Conservation (phyloP, 2,113 vertebrate genomes). For the Aspiorhynchus laticeps region DNA sequence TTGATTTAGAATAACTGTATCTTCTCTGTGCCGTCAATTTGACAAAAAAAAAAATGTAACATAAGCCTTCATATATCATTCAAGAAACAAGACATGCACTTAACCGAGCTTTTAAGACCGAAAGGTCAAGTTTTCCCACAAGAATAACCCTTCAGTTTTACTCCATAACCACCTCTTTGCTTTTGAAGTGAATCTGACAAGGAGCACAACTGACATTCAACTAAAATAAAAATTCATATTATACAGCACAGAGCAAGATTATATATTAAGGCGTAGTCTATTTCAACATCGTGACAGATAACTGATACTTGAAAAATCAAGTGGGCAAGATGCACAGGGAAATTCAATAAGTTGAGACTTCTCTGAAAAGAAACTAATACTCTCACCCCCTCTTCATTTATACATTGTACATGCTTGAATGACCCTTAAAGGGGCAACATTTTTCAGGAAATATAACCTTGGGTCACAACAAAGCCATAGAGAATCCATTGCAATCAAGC, state of each 20-base stretch:
- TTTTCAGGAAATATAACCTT: background rate
- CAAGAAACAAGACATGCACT: conserved; percentile 14
- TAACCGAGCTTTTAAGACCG: background rate
- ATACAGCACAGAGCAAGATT: conserved; percentile 25
- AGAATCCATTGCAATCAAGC: conserved; percentile 6
- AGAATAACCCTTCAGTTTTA: background rate
- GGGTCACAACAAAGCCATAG: background rate
- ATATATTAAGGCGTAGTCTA: conserved; percentile 11
- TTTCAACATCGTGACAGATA: background rate
- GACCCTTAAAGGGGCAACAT: background rate
- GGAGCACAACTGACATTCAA: background rate
- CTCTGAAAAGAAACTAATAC: background rate
- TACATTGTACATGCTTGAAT: conserved; percentile 1
- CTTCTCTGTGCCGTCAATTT: background rate
- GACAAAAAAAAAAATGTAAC: background rate
- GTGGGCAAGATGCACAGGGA: background rate
- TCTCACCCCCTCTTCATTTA: conserved; percentile 12
- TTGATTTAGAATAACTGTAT: background rate
- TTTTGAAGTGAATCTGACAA: background rate
- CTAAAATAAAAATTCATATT: conserved; percentile 14
- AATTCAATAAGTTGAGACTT: background rate
- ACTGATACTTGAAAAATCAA: conserved; percentile 22
- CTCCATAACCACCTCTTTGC: background rate
- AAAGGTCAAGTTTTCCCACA: conserved; percentile 20
- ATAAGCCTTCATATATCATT: conserved; percentile 10